Evolutionary conservation across 2,113 vertebrate genomes (phyloP), one percentile per base, ranked within the genome.

Genomic region (Hypanus sabinus): DNA sequence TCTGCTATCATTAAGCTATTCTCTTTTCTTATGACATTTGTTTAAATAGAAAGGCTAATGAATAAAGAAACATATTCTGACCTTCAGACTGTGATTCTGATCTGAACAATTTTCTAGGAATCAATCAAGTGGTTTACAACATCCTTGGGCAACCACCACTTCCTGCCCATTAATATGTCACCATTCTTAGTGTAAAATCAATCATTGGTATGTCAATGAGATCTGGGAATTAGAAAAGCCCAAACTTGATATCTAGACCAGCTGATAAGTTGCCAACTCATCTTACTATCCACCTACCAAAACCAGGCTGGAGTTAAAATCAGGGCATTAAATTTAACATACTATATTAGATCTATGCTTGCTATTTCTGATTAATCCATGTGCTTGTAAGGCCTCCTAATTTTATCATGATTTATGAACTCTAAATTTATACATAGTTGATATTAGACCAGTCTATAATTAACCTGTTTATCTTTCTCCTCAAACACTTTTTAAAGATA

Each of bases 31-130:
- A 90, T 90, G 85, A 65, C 85, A 65, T 27, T 90, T 65, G 57
- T 65, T 90, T 62, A 60, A 90, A 90, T 60, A 65, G n/a, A 65
- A 33, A 90, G 5, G 57, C 85, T 90, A 90, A 90, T 65, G 60
- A 90, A 33, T 20, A 65, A 90, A 62, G 62, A 90, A 90, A 90
- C 30, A 27, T 33, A 62, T 90, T 65, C 60, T 90, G 85, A 90
- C 60, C 85, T 65, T 90, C 85, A 90, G 85, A 33, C 85, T 20
- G 55, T 87, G 85, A 65, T 65, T 65, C 85, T 14, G 30, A 90
- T 90, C 60, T 65, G 60, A 90, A 33, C 85, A 65, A 65, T 12
- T 90, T 90, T 62, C 85, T 20, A 65, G 33, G 85, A 90, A 90
- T 65, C 60, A 90, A 20, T 65, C 27, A 20, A 33, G 60, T 65